Base-by-base conservation (phyloP, 2,888 invertebrate genomes). In the Slavum lentiscoides region DNA sequence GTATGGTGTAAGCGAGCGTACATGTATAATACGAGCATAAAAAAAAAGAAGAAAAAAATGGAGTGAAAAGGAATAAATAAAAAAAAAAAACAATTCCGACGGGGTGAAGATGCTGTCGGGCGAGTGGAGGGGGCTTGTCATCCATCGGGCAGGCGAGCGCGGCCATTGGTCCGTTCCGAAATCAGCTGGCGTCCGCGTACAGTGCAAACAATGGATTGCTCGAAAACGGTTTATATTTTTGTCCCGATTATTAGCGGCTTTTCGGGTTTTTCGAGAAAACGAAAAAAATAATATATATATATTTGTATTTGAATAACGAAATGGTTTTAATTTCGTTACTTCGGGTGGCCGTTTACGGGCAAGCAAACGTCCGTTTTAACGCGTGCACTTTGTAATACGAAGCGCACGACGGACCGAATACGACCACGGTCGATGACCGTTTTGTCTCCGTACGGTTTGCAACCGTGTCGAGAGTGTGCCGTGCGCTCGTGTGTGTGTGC, bases 41-140 rank as follows among this genome's bases (percentile, higher is more conserved):
- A 30, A 30, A 30, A 30, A 30, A 30, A 80, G 43, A 80, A 64
- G 19, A 64, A 55, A 72, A 72, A 77, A 77, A 72, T 72, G 80
- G 72, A 80, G 80, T 64, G 72, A 72, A 80, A 80, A 77, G 43
- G 55, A 43, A 77, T 43, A 30, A 30, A 30, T 43, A 9, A 9
- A 43, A 43, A 76, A 76, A 70, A 80, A 77, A 69, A 70, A 66
- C 55, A 69, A 49, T 49, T 61, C 39, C 11, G 80, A 58, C 58
- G 19, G 64, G 72, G 80, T 80, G 72, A 80, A 80, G 80, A 72
- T 72, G 80, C 72, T 80, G 80, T 80, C 80, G 66, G 70, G 55
- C 21, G 64, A 43, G 43, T 80, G n/a, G 80, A 80, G 43, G 80
- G 80, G 80, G 80, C 80, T 80, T 80, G 80, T 80, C 80, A 80